These are phyloP conservation scores for Pocillopora verrucosa DNA, from an alignment of 64 coral and sea anemone species.

Conservation along the genomic window DNA sequence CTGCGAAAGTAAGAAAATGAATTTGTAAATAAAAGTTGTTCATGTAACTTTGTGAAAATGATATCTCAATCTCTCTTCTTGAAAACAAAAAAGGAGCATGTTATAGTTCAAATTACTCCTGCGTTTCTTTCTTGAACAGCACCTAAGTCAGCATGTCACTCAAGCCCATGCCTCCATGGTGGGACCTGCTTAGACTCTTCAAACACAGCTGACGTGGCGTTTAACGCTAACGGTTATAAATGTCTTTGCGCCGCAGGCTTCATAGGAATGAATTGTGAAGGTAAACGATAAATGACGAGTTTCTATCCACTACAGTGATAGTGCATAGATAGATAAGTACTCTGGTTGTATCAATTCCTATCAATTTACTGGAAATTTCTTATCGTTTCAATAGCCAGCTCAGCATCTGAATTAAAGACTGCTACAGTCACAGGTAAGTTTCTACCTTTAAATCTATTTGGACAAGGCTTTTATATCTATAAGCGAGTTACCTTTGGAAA, in stretches of 20 bases:
- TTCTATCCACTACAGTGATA: neutral
- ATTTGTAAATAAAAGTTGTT: too few relatives aligned
- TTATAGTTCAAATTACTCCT: too few relatives aligned
- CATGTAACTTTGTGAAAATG: too few relatives aligned
- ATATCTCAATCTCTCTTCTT: too few relatives aligned
- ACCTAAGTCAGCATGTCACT: constrained; percentile 67
- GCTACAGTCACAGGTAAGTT: neutral
- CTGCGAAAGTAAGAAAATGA: constrained; percentile 67
- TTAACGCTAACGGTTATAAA: constrained; percentile 79
- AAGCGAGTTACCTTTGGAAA: neutral
- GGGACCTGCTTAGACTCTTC: constrained; percentile 89
- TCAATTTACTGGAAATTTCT: neutral
- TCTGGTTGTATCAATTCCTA: neutral
- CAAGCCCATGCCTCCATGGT: constrained; percentile 78
- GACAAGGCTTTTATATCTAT: neutral
- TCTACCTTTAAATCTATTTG: neutral
- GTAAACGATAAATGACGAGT: neutral
- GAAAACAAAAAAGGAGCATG: too few relatives aligned
- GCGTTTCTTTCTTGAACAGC: constrained; percentile 10
- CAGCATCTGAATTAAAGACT: neutral
- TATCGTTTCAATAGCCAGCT: neutral
- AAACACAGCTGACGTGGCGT: constrained; percentile 88
- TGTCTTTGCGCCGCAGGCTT: constrained; percentile 81
- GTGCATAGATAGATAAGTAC: too few relatives aligned
- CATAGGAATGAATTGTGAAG: constrained; percentile 85